phyloP scores from a whole-genome alignment of 1,140 invertebrate genomes.

The Bombus polaris region DNA sequence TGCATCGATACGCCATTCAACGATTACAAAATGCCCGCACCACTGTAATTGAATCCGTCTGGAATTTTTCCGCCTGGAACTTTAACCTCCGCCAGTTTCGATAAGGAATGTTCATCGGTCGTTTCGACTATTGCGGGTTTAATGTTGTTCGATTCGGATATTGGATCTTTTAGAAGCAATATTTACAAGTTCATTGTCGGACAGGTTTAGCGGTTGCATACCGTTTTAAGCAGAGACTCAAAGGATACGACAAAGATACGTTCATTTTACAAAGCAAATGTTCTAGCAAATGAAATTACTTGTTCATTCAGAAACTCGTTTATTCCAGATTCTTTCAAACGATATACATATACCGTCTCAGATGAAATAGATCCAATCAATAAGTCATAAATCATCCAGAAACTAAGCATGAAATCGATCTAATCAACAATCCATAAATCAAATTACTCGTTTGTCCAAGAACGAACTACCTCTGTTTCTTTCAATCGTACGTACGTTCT shows the following conservation, averaged over 20 bases:
- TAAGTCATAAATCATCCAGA: neutral
- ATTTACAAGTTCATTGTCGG: neutral
- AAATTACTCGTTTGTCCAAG: too few relatives aligned
- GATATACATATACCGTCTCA: too few relatives aligned
- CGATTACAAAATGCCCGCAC: conserved; percentile 3
- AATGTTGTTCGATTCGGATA: too few relatives aligned
- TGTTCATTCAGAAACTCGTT: too few relatives aligned
- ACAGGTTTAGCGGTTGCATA: too few relatives aligned
- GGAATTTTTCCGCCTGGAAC: neutral
- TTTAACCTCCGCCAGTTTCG: neutral
- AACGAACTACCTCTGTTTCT: neutral
- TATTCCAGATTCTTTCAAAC: too few relatives aligned
- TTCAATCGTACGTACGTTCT: neutral
- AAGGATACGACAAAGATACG: neutral
- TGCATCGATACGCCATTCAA: neutral
- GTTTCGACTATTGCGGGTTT: neutral
- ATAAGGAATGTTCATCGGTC: neutral
- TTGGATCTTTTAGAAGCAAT: neutral
- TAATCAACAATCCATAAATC: neutral
- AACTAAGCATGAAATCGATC: neutral
- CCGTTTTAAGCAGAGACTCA: too few relatives aligned
- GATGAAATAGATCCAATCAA: neutral
- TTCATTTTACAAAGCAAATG: neutral
- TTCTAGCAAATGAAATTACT: neutral
- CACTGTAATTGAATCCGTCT: conserved; percentile 21